Conservation (phyloP, 2,113 vertebrate genomes). For the Tachuris rubrigastra region DNA sequence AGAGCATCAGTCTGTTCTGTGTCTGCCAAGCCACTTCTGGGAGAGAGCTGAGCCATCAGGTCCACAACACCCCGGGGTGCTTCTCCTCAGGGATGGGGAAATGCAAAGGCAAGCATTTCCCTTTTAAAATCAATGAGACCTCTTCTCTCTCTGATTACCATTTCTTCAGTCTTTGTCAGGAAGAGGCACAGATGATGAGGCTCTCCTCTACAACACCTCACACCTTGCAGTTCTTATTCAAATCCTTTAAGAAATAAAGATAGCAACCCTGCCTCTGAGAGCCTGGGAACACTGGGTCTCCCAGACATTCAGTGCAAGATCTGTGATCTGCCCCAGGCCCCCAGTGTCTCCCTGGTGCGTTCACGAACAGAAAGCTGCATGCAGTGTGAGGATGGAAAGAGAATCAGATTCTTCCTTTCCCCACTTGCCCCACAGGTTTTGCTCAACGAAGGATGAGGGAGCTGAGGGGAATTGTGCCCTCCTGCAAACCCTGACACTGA, state of each 20-base stretch:
- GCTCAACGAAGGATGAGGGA: background rate
- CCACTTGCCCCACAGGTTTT: background rate
- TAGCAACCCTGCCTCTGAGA: background rate
- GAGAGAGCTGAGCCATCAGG: background rate
- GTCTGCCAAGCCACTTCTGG: background rate
- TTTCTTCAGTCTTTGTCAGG: background rate
- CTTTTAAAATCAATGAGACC: background rate
- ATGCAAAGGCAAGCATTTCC: background rate
- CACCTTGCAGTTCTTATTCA: background rate
- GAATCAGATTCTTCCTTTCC: background rate
- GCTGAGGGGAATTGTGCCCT: background rate
- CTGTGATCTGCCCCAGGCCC: background rate
- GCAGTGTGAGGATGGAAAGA: background rate
- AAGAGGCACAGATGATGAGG: background rate
- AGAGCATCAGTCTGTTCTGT: accelerated
- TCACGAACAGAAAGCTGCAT: background rate
- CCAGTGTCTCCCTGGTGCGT: background rate
- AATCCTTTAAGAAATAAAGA: background rate
- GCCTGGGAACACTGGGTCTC: background rate
- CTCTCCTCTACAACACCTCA: background rate
- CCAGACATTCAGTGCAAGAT: background rate
- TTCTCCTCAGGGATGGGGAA: background rate
- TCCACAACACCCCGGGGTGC: accelerated
- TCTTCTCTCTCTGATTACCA: background rate
- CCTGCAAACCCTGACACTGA: background rate